Conservation (phyloP, 1,140 invertebrate genomes). For the Portunus trituberculatus region DNA sequence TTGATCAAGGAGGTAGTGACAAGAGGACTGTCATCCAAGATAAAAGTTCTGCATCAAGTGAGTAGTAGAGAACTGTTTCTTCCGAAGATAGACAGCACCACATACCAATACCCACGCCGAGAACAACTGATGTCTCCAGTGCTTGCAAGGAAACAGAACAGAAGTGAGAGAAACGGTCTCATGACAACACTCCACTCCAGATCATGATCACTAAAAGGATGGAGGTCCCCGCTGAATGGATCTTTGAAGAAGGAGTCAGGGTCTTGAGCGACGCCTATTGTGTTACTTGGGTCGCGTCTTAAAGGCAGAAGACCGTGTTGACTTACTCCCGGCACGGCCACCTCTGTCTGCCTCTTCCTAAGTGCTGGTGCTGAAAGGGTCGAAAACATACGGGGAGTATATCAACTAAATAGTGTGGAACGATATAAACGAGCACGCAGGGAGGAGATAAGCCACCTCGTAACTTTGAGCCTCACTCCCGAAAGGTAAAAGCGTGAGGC, state of each 20-base stretch:
- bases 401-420: conserved; percentile 23
- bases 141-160: background rate
- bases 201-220: background rate
- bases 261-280: background rate
- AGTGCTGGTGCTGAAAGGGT: conserved; percentile 10
- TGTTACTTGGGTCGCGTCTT: background rate
- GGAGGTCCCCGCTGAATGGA: background rate
- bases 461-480: background rate
- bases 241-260: background rate
- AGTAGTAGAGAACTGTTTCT: background rate
- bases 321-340: background rate
- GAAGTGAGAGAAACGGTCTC: background rate
- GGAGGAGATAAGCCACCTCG: conserved; percentile 17
- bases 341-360: background rate
- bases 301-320: background rate
- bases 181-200: background rate
- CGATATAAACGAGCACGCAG: background rate
- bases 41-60: background rate
- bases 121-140: background rate
- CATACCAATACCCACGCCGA: background rate
- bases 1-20: background rate
- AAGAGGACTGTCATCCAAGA: background rate
- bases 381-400: conserved; percentile 21
- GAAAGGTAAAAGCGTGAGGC: background rate
- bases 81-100: background rate